Evolutionary conservation across 2,888 invertebrate genomes (phyloP).

Genomic region (Tupiocoris notatus): DNA sequence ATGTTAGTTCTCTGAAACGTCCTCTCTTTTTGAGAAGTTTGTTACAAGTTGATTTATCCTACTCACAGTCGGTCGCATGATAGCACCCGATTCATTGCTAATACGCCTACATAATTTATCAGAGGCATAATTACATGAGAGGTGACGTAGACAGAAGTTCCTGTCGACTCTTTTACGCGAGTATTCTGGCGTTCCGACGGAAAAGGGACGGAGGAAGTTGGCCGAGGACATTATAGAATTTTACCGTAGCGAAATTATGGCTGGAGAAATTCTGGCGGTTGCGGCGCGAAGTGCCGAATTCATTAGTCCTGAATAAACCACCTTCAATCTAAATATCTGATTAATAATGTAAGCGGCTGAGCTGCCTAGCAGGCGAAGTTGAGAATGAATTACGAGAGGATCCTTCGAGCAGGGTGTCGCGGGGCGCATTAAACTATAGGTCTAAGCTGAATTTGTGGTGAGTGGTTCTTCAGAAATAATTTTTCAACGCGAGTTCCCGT

Average conservation of each 20-base stretch:
- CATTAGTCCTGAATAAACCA: slow-evolving; percentile 22
- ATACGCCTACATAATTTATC: background rate
- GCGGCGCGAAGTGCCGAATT: slow-evolving; percentile 1
- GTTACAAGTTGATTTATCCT: too few species aligned
- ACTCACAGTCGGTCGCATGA: too few species aligned
- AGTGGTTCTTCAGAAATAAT: too few species aligned
- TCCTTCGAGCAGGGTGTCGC: background rate
- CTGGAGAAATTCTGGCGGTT: background rate
- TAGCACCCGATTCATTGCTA: too few species aligned
- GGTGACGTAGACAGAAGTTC: too few species aligned
- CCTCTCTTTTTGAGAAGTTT: too few species aligned
- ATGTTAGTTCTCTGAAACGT: too few species aligned
- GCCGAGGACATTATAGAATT: background rate
- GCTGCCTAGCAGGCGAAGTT: background rate
- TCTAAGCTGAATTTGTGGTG: too few species aligned
- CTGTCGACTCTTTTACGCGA: too few species aligned
- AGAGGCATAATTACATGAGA: background rate
- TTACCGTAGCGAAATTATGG: background rate
- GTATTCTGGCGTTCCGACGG: too few species aligned
- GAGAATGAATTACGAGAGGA: background rate
- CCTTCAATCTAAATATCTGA: slow-evolving; percentile 11
- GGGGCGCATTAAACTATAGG: too few species aligned
- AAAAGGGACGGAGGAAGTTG: background rate
- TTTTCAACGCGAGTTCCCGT: too few species aligned
- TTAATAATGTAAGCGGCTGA: slow-evolving; percentile 14